Evolutionary conservation across 2,888 invertebrate species (phyloP).

Genomic region (Drosophila bunnanda): DNA sequence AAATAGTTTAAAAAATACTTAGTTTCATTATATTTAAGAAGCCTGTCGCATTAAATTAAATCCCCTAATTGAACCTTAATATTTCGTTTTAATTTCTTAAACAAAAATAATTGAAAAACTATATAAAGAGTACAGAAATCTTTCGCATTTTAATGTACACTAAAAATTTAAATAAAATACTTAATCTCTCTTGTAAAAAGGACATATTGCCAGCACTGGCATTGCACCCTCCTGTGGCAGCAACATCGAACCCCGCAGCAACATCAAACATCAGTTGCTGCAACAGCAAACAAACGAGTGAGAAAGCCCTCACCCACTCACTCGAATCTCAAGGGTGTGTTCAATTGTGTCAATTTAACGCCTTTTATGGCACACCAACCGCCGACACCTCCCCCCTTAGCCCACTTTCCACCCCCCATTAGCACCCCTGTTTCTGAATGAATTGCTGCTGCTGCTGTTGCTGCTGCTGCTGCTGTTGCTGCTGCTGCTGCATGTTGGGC

Average conservation of each 20-base stretch:
- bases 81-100: no score
- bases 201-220: background rate
- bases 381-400: slow-evolving; percentile 18
- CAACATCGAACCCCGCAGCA: slow-evolving; percentile 35
- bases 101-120: background rate
- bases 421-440: slow-evolving; percentile 8
- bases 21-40: no score
- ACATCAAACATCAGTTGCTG: slow-evolving; percentile 27
- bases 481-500: slow-evolving; percentile 64
- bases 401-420: slow-evolving; percentile 13
- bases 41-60: no score
- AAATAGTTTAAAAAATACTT: background rate
- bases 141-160: accelerated
- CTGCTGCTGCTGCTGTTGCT: background rate
- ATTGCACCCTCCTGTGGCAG: slow-evolving; percentile 40
- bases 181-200: background rate
- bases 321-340: slow-evolving; percentile 76
- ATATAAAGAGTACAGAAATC: background rate
- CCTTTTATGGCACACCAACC: slow-evolving; percentile 68
- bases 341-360: slow-evolving; percentile 81
- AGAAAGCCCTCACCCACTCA: slow-evolving; percentile 43
- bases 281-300: slow-evolving; percentile 45
- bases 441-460: background rate
- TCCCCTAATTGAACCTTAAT: no score
- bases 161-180: background rate